Evolutionary conservation across 2,113 vertebrate genomes (phyloP), one percentile per base, ranked within the genome.

Genomic region (Onychostruthus taczanowskii): DNA sequence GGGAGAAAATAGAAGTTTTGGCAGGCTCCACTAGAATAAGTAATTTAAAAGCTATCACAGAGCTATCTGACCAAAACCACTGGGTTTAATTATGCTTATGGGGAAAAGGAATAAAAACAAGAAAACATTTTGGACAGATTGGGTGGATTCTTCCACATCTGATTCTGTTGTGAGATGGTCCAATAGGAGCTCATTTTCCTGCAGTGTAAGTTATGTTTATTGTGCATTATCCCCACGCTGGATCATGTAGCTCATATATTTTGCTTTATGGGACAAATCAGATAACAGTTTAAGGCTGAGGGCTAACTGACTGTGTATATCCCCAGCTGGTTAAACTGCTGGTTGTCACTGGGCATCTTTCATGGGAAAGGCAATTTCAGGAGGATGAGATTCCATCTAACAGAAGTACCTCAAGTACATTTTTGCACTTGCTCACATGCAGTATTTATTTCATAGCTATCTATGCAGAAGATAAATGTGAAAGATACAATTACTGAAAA

Each of bases 221-320:
- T 92, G 90, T 94, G n/a, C 86, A 79, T 97, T 96, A 93, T 93
- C 80, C 86, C 93, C 86, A 26, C 26, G 8, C 90, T 90, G 73
- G 62, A 93, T 88, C 88, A 24, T 89, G 95, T 95, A 61, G 61
- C 95, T 92, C 88, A 82, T 95, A 84, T 84, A 94, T 96, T 96
- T 84, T 84, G 61, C 92, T 96, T 97, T 96, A 95, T 90, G 94
- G 92, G 93, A 97, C 90, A 97, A 95, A 96, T 88, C 93, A 81
- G 92, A 78, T 75, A 96, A 84, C 64, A 92, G 92, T 92, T 97
- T 96, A 96, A 78, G 85, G 93, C 93, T 88, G 93, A 94, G 93
- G 70, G 87, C 82, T 90, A 80, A 41, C 88, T 96, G 93, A 43
- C 61, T 90, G 13, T 89, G 84, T 96, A 93, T 95, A 93, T 96